Conservation (phyloP, 2,797 vertebrate species). For the Alosa sapidissima region DNA sequence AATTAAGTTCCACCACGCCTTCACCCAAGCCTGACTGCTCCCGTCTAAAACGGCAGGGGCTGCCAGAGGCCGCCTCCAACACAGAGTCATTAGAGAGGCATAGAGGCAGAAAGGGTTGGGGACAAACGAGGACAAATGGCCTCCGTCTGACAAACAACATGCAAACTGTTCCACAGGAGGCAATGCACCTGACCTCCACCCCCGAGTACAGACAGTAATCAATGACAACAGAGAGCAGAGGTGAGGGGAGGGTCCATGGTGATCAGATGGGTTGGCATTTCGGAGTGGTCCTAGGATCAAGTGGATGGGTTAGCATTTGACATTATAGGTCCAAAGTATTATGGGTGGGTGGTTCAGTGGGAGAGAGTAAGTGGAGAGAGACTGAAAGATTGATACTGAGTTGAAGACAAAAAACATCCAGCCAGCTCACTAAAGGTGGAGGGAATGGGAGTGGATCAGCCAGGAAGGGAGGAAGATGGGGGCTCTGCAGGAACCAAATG, state of each 20-base stretch:
- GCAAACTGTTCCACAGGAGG: not conserved
- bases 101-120: not conserved
- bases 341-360: not conserved
- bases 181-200: not conserved
- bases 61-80: not conserved
- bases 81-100: not conserved
- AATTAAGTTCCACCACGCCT: not conserved
- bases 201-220: not conserved
- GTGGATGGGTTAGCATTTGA: not conserved
- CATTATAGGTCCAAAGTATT: not conserved
- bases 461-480: not conserved
- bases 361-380: not conserved
- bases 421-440: not conserved
- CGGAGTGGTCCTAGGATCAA: not conserved
- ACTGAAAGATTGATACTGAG: not conserved
- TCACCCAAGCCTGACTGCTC: slow-evolving; percentile 8
- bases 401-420: too few species aligned
- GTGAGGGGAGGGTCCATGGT: not conserved
- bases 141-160: not conserved
- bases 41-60: not conserved
- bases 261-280: not conserved
- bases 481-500: not conserved
- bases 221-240: not conserved
- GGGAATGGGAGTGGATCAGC: not conserved
- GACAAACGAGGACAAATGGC: not conserved